Percentiles rank a stretch among this genome's conserved stretches.
These are phyloP conservation scores for Eupithecia vulgata DNA, from an alignment of 2,888 invertebrate species.

Conservation along the genomic window DNA sequence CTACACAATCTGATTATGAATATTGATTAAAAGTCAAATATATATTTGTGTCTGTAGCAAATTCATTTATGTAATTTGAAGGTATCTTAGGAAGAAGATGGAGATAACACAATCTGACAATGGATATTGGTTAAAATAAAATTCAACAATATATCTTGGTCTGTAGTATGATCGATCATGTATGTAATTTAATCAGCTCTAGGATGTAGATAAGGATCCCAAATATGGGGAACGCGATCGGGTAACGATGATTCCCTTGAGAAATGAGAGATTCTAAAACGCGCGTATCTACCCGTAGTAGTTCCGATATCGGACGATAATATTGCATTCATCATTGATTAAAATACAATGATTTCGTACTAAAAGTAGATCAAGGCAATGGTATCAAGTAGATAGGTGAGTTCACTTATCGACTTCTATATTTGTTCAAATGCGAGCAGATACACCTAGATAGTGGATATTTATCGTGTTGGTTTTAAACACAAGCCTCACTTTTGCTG, in stretches of 20 bases:
- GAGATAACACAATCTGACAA: too few species aligned
- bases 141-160: background rate
- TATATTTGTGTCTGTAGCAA: too few species aligned
- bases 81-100: too few species aligned
- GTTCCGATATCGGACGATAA: background rate
- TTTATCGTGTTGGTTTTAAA: slow-evolving; percentile 19
- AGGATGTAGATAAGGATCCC: background rate
- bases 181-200: background rate
- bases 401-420: slow-evolving; percentile 29
- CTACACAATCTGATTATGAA: background rate
- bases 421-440: slow-evolving; percentile 31
- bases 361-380: slow-evolving; percentile 43
- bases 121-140: too few species aligned
- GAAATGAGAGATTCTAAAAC: background rate
- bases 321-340: slow-evolving; percentile 26
- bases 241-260: background rate
- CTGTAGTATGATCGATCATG: background rate
- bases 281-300: too few species aligned
- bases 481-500: background rate
- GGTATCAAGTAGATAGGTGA: slow-evolving; percentile 13
- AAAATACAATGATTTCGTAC: slow-evolving; percentile 31
- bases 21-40: background rate
- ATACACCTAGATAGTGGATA: background rate
- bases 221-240: background rate
- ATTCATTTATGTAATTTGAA: too few species aligned